Base-by-base conservation (phyloP, 2,888 invertebrate species). In the Odontomyia ornata region DNA sequence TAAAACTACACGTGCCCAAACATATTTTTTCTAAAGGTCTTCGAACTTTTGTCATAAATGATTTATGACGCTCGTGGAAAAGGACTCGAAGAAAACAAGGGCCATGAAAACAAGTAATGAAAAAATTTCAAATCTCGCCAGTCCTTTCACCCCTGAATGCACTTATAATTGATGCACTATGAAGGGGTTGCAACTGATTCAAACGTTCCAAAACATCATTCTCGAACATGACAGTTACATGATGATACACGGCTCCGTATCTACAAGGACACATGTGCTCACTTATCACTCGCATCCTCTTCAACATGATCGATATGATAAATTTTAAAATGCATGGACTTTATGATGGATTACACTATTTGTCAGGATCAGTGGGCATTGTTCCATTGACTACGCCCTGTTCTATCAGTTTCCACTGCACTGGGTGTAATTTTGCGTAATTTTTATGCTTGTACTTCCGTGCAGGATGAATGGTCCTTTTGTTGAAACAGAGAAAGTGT, bases 261-360 rank as follows among this genome's bases (percentile, higher is more conserved):
- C 13, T 52, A 15, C 52, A 52, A 52, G 52, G 52, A 52, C 52
- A 52, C 15, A 52, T 15, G 18, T 13, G 52, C 15, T n/a, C 52
- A 52, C 15, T 36, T 52, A 18, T 52, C 15, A 52, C 52, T 52
- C 15, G 4, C 52, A 47, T 69, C 25, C 25, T 69, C 69, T n/a
- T 65, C 65, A 25, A 13, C 11, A 23, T 69, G 69, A 69, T 69
- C 69, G 69, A 69, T 69, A 69, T 46, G 69, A 47, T 69, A 47
- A 69, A 69, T 46, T 43, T 47, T 69, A 43, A 69, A 47, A 27
- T 30, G 46, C 69, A 47, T 47, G 57, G 36, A 73, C 25, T 28
- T 57, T 73, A 60, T 73, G 73, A 73, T 60, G 73, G 52, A 73
- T 73, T 73, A 60, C 36, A 57, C 36, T 60, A 73, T 73, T 73